A percentile compares a stretch with the other conserved stretches of the same genome.
phyloP scores from a whole-genome alignment of 2,113 vertebrate genomes.

The Chaetops frenatus region DNA sequence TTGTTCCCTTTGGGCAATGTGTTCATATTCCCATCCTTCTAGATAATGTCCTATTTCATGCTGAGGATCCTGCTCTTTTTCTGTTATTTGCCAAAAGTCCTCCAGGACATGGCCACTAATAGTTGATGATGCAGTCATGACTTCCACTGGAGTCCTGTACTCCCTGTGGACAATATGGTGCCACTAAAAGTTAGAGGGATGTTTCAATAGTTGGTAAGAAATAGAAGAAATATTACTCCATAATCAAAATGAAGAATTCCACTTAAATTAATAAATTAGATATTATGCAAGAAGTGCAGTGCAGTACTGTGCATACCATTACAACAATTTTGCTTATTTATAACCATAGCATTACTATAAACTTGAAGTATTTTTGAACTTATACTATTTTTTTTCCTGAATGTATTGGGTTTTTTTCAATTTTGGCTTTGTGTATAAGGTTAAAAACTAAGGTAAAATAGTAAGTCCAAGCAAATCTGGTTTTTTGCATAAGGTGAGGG shows the following conservation, averaged over 20 bases:
- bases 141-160: background rate
- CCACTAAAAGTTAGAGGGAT: background rate
- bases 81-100: background rate
- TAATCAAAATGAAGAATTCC: background rate
- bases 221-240: background rate
- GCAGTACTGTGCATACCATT: background rate
- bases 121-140: background rate
- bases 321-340: background rate
- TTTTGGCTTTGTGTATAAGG: background rate
- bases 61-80: background rate
- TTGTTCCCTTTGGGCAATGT: accelerated
- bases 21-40: background rate
- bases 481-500: background rate
- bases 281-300: background rate
- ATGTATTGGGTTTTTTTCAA: background rate
- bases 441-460: background rate
- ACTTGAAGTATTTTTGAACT: background rate
- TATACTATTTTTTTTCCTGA: background rate
- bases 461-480: background rate
- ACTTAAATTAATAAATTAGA: background rate
- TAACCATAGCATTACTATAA: background rate
- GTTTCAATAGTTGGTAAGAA: background rate
- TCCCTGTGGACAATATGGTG: background rate
- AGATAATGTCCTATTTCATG: background rate
- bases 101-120: background rate